Evolutionary conservation across 1,140 invertebrate species (phyloP).

Genomic region (Coelopa frigida): DNA sequence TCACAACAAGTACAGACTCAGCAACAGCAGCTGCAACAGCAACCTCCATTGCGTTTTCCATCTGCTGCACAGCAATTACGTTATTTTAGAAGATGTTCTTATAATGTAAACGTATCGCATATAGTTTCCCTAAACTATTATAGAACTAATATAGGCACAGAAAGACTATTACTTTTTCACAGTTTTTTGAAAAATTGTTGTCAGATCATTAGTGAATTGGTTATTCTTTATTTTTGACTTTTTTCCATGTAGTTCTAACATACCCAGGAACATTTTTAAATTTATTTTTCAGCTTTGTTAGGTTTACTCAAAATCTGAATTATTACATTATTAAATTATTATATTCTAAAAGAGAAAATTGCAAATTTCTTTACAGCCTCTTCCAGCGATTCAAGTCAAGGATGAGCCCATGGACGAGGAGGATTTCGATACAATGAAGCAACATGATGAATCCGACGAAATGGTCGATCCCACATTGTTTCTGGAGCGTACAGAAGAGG

Average conservation of each 20-base stretch:
- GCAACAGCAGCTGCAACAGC: conserved; percentile 14
- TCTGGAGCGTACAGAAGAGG: conserved; percentile 37
- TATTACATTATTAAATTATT: background rate
- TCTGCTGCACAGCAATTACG: conserved; percentile 28
- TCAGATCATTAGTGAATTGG: no score
- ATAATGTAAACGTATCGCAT: conserved; percentile 45
- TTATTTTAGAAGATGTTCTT: conserved; percentile 43
- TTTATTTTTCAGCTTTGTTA: background rate
- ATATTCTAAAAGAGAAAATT: no score
- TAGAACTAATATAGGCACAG: background rate
- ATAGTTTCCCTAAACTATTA: conserved; percentile 15
- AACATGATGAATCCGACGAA: conserved; percentile 36
- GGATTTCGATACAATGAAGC: conserved; percentile 19
- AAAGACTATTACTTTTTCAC: no score
- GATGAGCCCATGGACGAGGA: conserved; percentile 42
- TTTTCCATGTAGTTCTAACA: background rate
- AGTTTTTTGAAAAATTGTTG: no score
- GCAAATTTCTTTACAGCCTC: conserved; percentile 26
- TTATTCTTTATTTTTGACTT: conserved; percentile 1
- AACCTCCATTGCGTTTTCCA: conserved; percentile 6
- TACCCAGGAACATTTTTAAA: background rate
- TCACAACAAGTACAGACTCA: conserved; percentile 16
- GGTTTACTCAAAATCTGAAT: background rate
- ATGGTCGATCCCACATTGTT: conserved; percentile 43
- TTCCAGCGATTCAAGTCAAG: conserved; percentile 40